A percentile compares a stretch with the other conserved stretches of the same genome.
Evolutionary conservation across 2,888 invertebrate genomes (phyloP).

Genomic region (Hypomecis atomaria): DNA sequence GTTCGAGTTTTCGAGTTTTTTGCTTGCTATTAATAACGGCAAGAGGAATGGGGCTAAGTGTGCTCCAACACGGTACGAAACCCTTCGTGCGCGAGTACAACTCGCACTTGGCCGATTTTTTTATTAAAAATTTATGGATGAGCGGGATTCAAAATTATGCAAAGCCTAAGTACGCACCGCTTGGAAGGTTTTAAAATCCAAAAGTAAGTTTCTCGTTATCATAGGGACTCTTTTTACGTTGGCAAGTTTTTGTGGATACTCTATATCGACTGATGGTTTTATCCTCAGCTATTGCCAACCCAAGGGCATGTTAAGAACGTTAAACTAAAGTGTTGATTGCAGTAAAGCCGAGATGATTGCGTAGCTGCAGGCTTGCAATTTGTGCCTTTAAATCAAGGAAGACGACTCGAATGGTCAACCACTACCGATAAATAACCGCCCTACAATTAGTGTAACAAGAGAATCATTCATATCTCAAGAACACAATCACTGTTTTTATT

Average conservation of each 20-base stretch:
- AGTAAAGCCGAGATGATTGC: constrained; percentile 61
- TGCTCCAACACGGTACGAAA: no score
- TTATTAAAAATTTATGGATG: no score
- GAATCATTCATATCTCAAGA: constrained; percentile 61
- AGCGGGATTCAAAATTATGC: no score
- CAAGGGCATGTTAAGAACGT: constrained; percentile 37
- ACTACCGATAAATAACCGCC: constrained; percentile 81
- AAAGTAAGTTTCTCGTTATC: no score
- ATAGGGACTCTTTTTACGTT: neutral
- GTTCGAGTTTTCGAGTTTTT: no score
- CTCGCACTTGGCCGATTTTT: no score
- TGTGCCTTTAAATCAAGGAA: constrained; percentile 78
- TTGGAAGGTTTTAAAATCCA: no score
- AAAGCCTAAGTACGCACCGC: no score
- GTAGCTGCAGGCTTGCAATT: constrained; percentile 72
- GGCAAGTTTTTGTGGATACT: neutral
- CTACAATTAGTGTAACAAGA: constrained; percentile 77
- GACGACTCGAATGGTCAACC: constrained; percentile 57
- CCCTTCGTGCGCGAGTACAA: no score
- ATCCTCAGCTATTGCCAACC: constrained; percentile 7
- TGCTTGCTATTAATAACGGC: no score
- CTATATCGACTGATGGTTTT: no score
- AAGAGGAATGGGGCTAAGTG: no score
- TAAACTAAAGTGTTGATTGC: constrained; percentile 48
- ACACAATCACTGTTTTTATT: constrained; percentile 55